A percentile compares a stretch with the other conserved stretches of the same genome.
Evolutionary conservation across 2,113 vertebrate species (phyloP).

Genomic region (Carassius gibelio): DNA sequence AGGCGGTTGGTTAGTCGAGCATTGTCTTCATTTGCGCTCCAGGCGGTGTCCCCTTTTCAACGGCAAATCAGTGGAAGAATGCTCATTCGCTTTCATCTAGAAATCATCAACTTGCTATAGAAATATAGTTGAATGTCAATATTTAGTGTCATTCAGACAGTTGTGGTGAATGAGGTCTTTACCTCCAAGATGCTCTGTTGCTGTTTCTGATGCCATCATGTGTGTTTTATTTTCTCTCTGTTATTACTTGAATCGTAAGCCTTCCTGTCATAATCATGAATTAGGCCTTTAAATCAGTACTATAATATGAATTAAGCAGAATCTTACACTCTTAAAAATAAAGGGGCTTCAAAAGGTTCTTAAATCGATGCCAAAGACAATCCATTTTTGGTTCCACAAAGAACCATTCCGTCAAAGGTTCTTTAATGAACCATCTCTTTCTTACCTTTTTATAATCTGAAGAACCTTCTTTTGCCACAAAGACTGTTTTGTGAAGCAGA

Average conservation of each 20-base stretch:
- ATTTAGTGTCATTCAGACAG: slow-evolving; percentile 1
- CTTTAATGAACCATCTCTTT: no score
- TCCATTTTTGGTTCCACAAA: no score
- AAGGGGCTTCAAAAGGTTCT: no score
- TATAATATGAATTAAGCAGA: slow-evolving; percentile 10
- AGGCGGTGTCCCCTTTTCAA: slow-evolving; percentile 28
- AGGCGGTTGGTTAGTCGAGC: slow-evolving; percentile 33
- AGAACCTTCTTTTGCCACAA: no score
- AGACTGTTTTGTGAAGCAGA: no score
- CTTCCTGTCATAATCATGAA: slow-evolving; percentile 4
- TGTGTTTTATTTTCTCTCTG: not conserved
- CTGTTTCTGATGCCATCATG: not conserved
- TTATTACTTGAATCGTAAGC: not conserved
- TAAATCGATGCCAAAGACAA: no score
- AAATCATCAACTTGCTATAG: slow-evolving; percentile 38
- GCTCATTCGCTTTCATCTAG: slow-evolving; percentile 37
- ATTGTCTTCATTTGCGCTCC: slow-evolving; percentile 21
- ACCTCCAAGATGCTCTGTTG: not conserved
- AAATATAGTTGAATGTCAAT: slow-evolving; percentile 25
- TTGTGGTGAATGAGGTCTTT: slow-evolving; percentile 2
- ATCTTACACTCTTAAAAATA: no score
- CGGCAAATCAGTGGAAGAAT: slow-evolving; percentile 7
- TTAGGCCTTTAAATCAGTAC: slow-evolving; percentile 17
- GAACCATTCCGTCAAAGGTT: no score
- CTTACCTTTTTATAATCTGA: no score